phyloP scores from a whole-genome alignment of 2,113 vertebrate genomes.

The Columba janthina region DNA sequence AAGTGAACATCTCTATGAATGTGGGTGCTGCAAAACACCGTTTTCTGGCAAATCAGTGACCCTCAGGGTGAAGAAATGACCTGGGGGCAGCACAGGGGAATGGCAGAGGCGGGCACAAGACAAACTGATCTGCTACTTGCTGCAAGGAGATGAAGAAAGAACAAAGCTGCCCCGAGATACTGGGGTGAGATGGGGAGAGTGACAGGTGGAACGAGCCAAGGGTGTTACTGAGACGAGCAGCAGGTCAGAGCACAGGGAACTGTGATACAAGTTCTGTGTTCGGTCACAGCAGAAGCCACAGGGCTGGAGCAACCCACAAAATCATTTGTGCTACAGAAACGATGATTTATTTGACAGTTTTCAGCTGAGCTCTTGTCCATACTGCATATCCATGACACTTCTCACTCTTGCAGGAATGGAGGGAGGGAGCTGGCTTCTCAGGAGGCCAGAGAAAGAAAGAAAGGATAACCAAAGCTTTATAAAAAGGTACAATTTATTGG shows the following conservation, averaged over 20 bases:
- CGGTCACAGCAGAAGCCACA: background rate
- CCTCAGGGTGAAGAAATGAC: fast-evolving
- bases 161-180: background rate
- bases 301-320: background rate
- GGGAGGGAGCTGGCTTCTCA: background rate
- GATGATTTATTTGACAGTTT: background rate
- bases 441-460: background rate
- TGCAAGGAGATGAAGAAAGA: background rate
- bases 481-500: background rate
- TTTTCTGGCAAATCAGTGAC: background rate
- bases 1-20: fast-evolving
- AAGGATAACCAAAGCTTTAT: background rate
- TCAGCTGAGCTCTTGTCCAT: background rate
- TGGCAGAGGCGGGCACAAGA: background rate
- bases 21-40: background rate
- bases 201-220: background rate
- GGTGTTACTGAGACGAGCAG: background rate
- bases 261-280: background rate
- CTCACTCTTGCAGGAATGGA: background rate
- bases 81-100: background rate
- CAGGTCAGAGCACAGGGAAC: background rate
- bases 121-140: background rate
- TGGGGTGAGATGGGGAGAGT: background rate
- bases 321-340: background rate
- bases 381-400: fast-evolving